A percentile compares a stretch with the other conserved stretches of the same genome.
Evolutionary conservation across 2,888 invertebrate species (phyloP).

Genomic region (Idaea biselata): DNA sequence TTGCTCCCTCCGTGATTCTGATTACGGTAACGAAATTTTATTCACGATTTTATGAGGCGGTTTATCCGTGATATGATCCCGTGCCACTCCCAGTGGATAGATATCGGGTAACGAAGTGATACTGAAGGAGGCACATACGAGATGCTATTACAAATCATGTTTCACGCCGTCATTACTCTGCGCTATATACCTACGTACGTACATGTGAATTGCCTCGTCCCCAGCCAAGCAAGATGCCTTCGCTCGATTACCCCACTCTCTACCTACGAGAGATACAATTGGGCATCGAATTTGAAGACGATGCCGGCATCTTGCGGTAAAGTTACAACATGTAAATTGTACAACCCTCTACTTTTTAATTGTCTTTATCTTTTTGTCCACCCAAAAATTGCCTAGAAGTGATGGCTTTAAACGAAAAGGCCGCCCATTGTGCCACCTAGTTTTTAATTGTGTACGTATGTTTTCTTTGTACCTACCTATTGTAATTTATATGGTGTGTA

Average conservation of each 20-base stretch:
- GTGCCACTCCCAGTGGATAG: constrained; percentile 24
- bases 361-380: not conserved
- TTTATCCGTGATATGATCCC: constrained; percentile 23
- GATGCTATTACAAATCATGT: constrained; percentile 27
- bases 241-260: constrained; percentile 10
- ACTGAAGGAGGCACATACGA: constrained; percentile 17
- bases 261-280: not conserved
- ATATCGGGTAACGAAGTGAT: constrained; percentile 23
- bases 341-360: too few species aligned
- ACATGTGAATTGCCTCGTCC: constrained; percentile 2
- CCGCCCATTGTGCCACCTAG: too few species aligned
- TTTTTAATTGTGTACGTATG: too few species aligned
- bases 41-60: constrained; percentile 31
- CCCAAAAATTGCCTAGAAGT: too few species aligned
- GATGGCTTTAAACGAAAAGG: too few species aligned
- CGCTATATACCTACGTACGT: not conserved
- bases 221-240: not conserved
- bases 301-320: not conserved
- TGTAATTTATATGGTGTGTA: too few species aligned
- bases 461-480: too few species aligned
- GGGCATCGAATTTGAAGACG: not conserved
- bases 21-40: constrained; percentile 29
- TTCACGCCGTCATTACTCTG: constrained; percentile 25
- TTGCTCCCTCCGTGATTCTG: constrained; percentile 31
- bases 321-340: constrained; percentile 4